Evolutionary conservation across 2,797 vertebrate genomes (phyloP).

Genomic region (Chaunax sp.): DNA sequence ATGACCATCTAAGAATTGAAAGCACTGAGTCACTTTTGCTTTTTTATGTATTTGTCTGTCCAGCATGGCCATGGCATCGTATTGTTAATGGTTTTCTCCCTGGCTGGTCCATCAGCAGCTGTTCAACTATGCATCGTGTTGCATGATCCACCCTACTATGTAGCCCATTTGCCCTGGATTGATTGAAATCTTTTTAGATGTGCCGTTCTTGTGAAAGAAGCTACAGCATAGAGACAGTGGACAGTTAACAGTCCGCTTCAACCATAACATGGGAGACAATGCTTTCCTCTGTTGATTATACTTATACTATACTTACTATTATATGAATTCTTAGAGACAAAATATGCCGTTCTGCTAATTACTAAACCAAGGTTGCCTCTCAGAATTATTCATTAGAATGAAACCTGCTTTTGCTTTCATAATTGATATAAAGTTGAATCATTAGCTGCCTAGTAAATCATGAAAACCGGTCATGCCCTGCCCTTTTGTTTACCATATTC

Average conservation of each 20-base stretch:
- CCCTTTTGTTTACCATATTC: neutral
- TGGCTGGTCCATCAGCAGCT: constrained; percentile 74
- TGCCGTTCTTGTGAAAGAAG: constrained; percentile 65
- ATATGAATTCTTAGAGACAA: neutral
- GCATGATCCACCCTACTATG: constrained; percentile 72
- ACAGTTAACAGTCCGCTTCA: constrained; percentile 26
- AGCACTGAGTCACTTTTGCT: constrained; percentile 7
- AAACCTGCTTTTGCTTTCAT: neutral
- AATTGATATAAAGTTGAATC: neutral
- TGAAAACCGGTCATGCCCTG: neutral
- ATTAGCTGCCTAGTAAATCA: neutral
- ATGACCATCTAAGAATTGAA: neutral
- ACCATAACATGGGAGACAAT: neutral
- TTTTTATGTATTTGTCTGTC: constrained; percentile 48
- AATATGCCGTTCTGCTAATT: neutral
- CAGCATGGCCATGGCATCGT: constrained; percentile 79
- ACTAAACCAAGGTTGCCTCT: constrained; percentile 2
- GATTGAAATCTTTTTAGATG: constrained; percentile 69
- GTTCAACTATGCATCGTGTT: constrained; percentile 63
- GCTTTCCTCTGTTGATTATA: neutral
- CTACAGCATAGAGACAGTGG: constrained; percentile 60
- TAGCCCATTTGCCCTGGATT: constrained; percentile 67
- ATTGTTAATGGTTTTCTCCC: constrained; percentile 64
- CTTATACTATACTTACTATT: neutral
- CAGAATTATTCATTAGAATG: neutral